These are phyloP conservation scores for Megaceryle maxima DNA, from an alignment of 2,113 vertebrate species.

Conservation along the genomic window DNA sequence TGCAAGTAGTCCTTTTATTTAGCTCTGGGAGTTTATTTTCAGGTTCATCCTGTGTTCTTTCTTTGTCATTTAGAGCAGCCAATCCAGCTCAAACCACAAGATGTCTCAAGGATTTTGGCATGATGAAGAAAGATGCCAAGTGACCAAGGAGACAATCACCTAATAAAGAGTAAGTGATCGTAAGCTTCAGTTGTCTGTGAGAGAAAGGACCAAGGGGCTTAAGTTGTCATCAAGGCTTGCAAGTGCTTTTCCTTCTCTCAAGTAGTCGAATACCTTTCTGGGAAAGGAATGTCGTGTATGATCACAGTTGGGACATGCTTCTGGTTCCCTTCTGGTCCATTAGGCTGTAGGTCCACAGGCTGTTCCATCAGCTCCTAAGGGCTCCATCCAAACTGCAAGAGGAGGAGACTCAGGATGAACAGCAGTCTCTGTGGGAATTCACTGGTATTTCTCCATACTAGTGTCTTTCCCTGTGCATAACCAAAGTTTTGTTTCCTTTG, in stretches of 20 bases:
- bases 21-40: background rate
- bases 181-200: background rate
- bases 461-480: background rate
- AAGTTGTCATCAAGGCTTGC: background rate
- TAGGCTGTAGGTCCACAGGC: background rate
- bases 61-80: background rate
- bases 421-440: background rate
- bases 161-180: background rate
- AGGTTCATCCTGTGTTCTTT: background rate
- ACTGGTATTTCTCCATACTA: background rate
- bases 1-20: background rate
- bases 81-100: background rate
- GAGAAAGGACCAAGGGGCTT: background rate
- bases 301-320: background rate
- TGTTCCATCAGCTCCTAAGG: background rate
- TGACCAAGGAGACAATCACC: background rate
- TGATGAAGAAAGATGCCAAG: background rate
- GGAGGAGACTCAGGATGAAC: background rate
- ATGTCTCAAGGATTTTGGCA: background rate
- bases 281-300: background rate
- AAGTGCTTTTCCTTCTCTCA: background rate
- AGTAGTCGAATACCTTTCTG: background rate
- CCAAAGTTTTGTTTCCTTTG: background rate
- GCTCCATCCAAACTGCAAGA: background rate
- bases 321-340: background rate